phyloP scores from a whole-genome alignment of 2,113 vertebrate genomes.

The Ptilonorhynchus violaceus region DNA sequence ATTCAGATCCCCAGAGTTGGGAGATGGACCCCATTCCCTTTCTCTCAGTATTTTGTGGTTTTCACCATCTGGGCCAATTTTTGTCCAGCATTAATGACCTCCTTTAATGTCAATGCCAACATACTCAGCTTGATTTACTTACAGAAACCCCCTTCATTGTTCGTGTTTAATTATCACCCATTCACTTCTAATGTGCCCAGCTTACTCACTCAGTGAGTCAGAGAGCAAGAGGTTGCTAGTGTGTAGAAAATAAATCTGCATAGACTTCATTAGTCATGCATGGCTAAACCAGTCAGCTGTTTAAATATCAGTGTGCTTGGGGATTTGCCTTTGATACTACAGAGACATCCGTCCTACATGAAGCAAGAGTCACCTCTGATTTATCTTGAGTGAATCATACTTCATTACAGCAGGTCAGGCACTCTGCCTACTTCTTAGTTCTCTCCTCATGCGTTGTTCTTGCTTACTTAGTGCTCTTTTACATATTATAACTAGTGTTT shows the following conservation, averaged over 20 bases:
- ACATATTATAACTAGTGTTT: not conserved
- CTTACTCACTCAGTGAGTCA: constrained; percentile 57
- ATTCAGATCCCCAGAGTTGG: not conserved
- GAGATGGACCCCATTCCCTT: not conserved
- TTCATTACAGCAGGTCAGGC: not conserved
- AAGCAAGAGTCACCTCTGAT: constrained; percentile 33
- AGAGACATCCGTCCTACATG: not conserved
- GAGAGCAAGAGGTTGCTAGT: constrained; percentile 49
- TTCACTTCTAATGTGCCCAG: constrained; percentile 46
- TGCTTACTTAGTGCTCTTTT: not conserved
- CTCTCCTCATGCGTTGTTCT: not conserved
- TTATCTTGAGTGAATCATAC: constrained; percentile 25
- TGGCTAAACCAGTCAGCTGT: constrained; percentile 44
- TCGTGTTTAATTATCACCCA: constrained; percentile 52
- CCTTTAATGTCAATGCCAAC: constrained; percentile 15
- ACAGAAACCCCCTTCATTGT: constrained; percentile 25
- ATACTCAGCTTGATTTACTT: constrained; percentile 32
- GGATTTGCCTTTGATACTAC: constrained; percentile 35
- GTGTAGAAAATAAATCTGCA: constrained; percentile 61
- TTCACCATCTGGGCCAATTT: not conserved
- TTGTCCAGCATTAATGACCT: constrained; percentile 8
- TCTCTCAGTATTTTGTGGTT: not conserved
- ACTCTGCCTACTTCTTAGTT: not conserved
- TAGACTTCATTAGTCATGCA: constrained; percentile 59
- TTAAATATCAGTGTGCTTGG: constrained; percentile 28